Base-by-base conservation (phyloP, 2,888 invertebrate genomes). In the Andrena chrysosceles region DNA sequence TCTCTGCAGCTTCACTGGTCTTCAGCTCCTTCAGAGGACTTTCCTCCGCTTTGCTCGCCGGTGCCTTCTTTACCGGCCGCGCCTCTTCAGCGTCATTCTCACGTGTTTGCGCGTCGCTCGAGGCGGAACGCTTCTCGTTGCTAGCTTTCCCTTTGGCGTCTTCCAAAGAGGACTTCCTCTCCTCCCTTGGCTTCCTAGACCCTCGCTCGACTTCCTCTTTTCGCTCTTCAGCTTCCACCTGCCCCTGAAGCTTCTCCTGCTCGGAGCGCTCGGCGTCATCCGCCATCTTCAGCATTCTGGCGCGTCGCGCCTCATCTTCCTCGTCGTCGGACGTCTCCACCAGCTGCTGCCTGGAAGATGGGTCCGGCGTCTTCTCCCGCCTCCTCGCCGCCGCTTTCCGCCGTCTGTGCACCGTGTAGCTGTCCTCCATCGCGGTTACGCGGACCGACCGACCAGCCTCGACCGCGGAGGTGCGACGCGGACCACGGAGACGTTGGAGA, bases 391-490 rank as follows among this genome's bases (percentile, higher is more conserved):
- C 89, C 26, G 92, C 93, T 77, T 93, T 92, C 33, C 93, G 92
- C 64, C 93, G 93, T 84, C 93, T 87, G 85, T 94, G 92, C 85
- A 93, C 92, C 86, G 91, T 90, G 88, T 94, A 93, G 89, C 92
- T 93, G 86, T 94, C 93, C 90, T 94, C 93, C 93, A 94, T 94
- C 60, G 13, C 54, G 73, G 33, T 8, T 20, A 42, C 26, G 23
- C 20, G 48, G 56, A 35, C 29, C 35, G 59, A 52, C 35, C 29
- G 33, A 49, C 26, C 33, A 10, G 63, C 31, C 13, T 23, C 48
- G 54, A 31, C n/a, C 35, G 31, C 49, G 16, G 48, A 29, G 59
- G 26, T 68, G 23, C 20, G 75, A 70, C 26, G 48, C 48, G 33
- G 10, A 13, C 49, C 2, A 35, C 8, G n/a, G n/a, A 7, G 56